Percentiles rank a stretch among this genome's conserved stretches.
These are phyloP conservation scores for Chaetophractus vellerosus DNA, from an alignment of 2,797 vertebrate genomes.

Conservation along the genomic window DNA sequence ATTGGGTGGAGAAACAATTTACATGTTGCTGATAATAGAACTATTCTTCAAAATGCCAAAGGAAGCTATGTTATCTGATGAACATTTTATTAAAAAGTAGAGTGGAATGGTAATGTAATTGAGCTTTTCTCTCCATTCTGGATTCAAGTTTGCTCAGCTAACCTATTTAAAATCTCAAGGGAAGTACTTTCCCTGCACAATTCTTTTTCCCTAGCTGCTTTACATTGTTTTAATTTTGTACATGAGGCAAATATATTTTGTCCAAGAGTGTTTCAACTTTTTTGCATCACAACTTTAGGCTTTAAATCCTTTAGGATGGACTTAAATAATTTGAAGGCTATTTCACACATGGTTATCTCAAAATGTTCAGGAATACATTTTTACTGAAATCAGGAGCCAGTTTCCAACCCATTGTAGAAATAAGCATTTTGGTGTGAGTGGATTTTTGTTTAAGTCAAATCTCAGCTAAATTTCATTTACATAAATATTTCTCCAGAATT, in stretches of 20 bases:
- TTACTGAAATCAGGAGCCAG: not conserved
- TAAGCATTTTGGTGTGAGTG: not conserved
- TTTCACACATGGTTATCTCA: not conserved
- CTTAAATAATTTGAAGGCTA: not conserved
- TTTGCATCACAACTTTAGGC: not conserved
- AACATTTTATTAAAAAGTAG: slow-evolving; percentile 77
- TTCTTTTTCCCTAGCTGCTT: not conserved
- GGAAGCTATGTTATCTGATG: slow-evolving; percentile 75
- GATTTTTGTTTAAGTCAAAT: not conserved
- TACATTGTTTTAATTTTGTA: not conserved
- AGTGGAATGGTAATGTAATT: slow-evolving; percentile 44
- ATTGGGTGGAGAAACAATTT: slow-evolving; percentile 69
- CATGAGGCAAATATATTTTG: not conserved
- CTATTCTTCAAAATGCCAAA: slow-evolving; percentile 84
- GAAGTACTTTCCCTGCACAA: not conserved
- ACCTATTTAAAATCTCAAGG: not conserved
- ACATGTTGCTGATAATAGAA: slow-evolving; percentile 80
- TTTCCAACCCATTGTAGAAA: not conserved
- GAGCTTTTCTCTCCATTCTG: not conserved
- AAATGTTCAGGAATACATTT: not conserved
- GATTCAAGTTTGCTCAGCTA: slow-evolving; percentile 13
- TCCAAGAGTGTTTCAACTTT: not conserved
- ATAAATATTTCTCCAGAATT: not conserved
- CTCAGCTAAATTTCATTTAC: not conserved
- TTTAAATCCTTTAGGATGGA: not conserved